Percentiles rank a stretch among this genome's conserved stretches.
Evolutionary conservation across 1,140 invertebrate species (phyloP).

Genomic region (Rhyzopertha dominica): DNA sequence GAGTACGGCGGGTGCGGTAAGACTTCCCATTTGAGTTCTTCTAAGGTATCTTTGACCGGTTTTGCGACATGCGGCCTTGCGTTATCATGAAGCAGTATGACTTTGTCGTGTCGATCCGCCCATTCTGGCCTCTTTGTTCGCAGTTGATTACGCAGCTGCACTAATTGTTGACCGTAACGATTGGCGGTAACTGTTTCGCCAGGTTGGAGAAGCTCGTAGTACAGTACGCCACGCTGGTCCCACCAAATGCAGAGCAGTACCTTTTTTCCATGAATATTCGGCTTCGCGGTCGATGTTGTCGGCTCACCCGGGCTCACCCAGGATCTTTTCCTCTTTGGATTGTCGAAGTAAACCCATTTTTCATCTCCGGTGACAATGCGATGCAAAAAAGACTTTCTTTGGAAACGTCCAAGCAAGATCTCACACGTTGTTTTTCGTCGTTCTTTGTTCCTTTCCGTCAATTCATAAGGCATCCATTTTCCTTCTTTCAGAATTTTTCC

Average conservation of each 20-base stretch:
- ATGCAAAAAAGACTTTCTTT: slow-evolving; percentile 17
- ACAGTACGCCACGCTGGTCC: slow-evolving; percentile 27
- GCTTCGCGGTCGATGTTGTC: slow-evolving; percentile 26
- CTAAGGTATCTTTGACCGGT: slow-evolving; percentile 17
- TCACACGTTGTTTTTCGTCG: too few relatives aligned
- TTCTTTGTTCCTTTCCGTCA: too few relatives aligned
- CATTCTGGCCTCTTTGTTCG: slow-evolving; percentile 11
- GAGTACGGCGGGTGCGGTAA: slow-evolving; percentile 14
- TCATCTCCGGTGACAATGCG: slow-evolving; percentile 14
- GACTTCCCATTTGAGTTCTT: slow-evolving; percentile 26
- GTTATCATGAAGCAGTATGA: slow-evolving; percentile 24
- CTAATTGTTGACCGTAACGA: slow-evolving; percentile 24
- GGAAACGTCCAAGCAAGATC: too few relatives aligned
- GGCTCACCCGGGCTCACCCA: slow-evolving; percentile 18
- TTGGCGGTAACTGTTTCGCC: slow-evolving; percentile 24
- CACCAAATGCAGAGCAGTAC: slow-evolving; percentile 28
- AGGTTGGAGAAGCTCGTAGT: slow-evolving; percentile 29
- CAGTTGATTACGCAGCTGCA: too few relatives aligned
- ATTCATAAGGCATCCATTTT: too few relatives aligned
- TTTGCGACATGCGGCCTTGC: slow-evolving; percentile 26
- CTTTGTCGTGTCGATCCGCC: slow-evolving; percentile 13
- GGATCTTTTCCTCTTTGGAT: slow-evolving; percentile 28
- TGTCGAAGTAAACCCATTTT: slow-evolving; percentile 21
- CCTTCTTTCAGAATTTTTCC: too few relatives aligned
- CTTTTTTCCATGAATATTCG: slow-evolving; percentile 16